Base-by-base conservation (phyloP, 1,140 invertebrate genomes). In the Drosophila prosaltans region DNA sequence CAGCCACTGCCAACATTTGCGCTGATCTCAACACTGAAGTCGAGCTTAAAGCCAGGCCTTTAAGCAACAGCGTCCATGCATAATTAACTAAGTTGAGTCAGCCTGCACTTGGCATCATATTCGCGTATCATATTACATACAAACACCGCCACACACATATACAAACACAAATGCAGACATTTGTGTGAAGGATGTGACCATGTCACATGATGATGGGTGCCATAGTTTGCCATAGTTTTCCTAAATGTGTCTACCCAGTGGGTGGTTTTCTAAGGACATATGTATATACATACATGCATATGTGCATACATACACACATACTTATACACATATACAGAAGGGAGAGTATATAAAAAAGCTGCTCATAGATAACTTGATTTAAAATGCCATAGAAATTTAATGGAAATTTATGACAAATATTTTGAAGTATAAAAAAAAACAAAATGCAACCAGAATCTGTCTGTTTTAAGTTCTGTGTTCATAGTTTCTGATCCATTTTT, bases 121-220 rank as follows among this genome's bases (percentile, higher is more conserved):
- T 41, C 28, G 54, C 65, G 73, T 65, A 81, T 79, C 66, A 54
- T 72, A 74, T 76, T 80, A 68, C 63, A 67, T 80, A 68, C 63
- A 67, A 9, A 45, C 63, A 21, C 43, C 45, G 21, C 59, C 63
- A 57, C 28, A 61, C 24, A 68, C 69, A 64, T 36, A 36, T 36
- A 7, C 69, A 39, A n/a, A 43, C 21, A 71, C 55, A 67, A 40
- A 43, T 36, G 26, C 16, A 51, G 78, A 65, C 69, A 74, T 67
- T 67, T 81, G 58, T 75, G 67, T 84, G 84, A 88, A 89, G 84
- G 84, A 89, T 89, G 78, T 84, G 80, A 84, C 85, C 84, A 89
- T 89, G 84, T 89, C 85, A 89, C 84, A 84, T 78, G 81, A 74
- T 84, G 84, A 89, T 81, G 85, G 80, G 74, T 84, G 16, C 16